Evolutionary conservation across 2,113 vertebrate genomes (phyloP), one percentile per base, ranked within the genome.

Genomic region (Notothenia rossii): DNA sequence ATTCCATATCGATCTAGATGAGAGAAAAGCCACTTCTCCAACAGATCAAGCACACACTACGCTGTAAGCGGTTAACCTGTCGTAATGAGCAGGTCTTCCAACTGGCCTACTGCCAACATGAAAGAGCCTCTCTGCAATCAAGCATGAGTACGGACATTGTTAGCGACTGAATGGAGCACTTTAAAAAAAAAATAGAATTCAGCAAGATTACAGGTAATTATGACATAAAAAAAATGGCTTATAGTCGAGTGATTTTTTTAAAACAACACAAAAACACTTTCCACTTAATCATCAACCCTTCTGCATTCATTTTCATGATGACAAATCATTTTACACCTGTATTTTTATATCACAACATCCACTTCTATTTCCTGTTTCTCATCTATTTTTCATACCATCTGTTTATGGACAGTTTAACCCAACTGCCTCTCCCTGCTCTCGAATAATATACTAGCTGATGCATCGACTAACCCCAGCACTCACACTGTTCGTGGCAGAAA

Each of bases 351-450:
- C 58, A 29, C 51, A 69, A 72, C 43, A 72, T 77, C 61, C 72
- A 51, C 13, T 74, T 55, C 40, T 61, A 60, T 82, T 89, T 85
- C 78, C 29, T 77, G 76, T 91, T 89, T 50, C 58, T 86, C 77
- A 68, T 78, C 68, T 72, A 63, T 90, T 89, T 77, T 68, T 86
- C 79, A 73, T 75, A 48, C 87, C 89, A 89, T 91, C 86, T 91
- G 90, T 83, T 81, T 66, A 51, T 18, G 79, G 82, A 75, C 55
- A 58, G 77, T 82, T 87, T 77, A 84, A 83, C 73, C 72, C 54
- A 60, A 56, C 74, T 48, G 50, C 80, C 17, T 40, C 76, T 56
- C 43, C 43, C 56, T 80, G 33, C 53, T 69, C 51, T 54, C 12
- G 2, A 20, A 66, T 25, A 83, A 65, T 75, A 75, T 54, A 73